Conservation (phyloP, 2,797 vertebrate genomes). For the Chelmon rostratus region DNA sequence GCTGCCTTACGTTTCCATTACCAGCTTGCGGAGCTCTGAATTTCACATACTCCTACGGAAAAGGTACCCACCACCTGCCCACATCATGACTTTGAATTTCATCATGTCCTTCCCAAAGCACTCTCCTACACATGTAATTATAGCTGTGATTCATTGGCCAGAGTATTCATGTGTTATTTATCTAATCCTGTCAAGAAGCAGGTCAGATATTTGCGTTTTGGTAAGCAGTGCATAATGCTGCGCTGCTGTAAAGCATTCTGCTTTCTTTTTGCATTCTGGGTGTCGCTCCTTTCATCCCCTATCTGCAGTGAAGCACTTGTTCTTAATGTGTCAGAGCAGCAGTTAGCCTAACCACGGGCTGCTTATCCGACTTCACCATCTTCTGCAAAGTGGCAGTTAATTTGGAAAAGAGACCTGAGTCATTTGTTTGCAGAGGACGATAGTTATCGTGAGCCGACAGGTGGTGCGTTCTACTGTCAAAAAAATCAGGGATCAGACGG, state of each 20-base stretch:
- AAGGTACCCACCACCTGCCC: conserved; percentile 86
- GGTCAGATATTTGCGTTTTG: conserved; percentile 8
- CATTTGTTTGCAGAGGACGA: conserved; percentile 8
- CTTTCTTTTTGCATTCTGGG: background rate
- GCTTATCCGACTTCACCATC: conserved; percentile 19
- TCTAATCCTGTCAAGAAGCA: conserved; percentile 19
- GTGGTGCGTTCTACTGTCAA: background rate
- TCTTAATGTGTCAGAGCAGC: conserved; percentile 15
- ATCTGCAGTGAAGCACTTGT: conserved; percentile 36
- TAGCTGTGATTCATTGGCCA: conserved; percentile 18
- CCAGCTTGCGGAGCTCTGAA: conserved; percentile 92
- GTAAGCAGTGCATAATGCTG: conserved; percentile 8
- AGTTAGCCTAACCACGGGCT: background rate
- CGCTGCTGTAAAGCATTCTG: background rate
- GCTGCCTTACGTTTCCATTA: conserved; percentile 96
- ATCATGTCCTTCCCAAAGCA: background rate
- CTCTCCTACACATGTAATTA: conserved; percentile 27
- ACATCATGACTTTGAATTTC: conserved; percentile 10
- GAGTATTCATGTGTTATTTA: background rate
- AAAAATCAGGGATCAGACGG: background rate
- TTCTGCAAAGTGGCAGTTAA: conserved; percentile 27
- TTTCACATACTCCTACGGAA: conserved; percentile 97
- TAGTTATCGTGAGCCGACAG: conserved; percentile 17
- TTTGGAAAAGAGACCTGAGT: conserved; percentile 11
- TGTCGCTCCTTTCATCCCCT: conserved; percentile 12